Percentiles rank a stretch among this genome's conserved stretches.
Evolutionary conservation across 2,888 invertebrate species (phyloP).

Genomic region (Mesorhabditis belari): DNA sequence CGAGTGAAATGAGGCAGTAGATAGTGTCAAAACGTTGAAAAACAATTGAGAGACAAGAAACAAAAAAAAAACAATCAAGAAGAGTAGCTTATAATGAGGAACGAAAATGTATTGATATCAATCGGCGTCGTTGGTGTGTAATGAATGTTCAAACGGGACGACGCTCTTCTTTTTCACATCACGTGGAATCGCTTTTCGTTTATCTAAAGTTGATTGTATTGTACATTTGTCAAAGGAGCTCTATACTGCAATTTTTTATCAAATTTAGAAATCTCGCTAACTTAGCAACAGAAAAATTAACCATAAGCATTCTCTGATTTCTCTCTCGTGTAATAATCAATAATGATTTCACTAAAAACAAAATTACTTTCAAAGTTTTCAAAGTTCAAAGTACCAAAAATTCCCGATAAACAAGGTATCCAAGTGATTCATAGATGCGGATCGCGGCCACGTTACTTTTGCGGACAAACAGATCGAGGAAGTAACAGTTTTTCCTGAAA

Average conservation of each 20-base stretch:
- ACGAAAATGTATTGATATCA: too few species aligned
- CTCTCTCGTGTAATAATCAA: conserved; percentile 95
- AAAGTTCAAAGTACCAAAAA: too few species aligned
- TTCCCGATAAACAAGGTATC: neutral
- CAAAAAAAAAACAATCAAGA: too few species aligned
- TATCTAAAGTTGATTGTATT: conserved; percentile 74
- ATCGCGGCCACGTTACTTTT: conserved; percentile 95
- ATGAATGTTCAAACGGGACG: conserved; percentile 85
- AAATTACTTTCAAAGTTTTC: neutral
- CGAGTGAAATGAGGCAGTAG: too few species aligned
- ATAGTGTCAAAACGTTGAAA: too few species aligned
- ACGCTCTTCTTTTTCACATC: conserved; percentile 86
- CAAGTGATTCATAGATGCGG: conserved; percentile 77
- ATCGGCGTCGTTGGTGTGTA: too few species aligned
- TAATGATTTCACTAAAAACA: conserved; percentile 84
- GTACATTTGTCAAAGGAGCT: too few species aligned
- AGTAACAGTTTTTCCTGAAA: conserved; percentile 85
- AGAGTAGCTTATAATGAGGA: too few species aligned
- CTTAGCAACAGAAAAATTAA: conserved; percentile 54
- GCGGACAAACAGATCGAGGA: conserved; percentile 95
- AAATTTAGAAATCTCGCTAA: too few species aligned
- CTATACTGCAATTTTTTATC: too few species aligned
- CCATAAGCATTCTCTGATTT: conserved; percentile 98
- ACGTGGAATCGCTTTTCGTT: conserved; percentile 91
- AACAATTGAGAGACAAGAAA: too few species aligned